phyloP scores from a whole-genome alignment of 2,113 vertebrate species.

The Regulus satrapa region DNA sequence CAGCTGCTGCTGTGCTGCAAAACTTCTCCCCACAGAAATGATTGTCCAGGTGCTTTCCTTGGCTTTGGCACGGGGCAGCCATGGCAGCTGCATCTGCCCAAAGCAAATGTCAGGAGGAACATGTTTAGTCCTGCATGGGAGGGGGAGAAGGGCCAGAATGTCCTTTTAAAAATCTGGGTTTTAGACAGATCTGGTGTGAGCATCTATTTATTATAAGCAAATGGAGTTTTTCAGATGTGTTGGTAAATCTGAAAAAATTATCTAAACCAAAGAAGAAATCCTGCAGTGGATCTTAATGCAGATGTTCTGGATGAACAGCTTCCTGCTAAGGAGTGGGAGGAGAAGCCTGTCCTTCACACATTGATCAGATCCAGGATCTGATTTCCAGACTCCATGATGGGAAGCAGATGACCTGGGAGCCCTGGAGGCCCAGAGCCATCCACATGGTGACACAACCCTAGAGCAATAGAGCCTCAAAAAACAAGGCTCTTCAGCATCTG shows the following conservation, averaged over 20 bases:
- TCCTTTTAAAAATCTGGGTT: neutral
- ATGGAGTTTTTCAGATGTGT: neutral
- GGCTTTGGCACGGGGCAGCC: neutral
- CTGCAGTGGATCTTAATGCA: neutral
- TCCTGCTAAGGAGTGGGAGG: neutral
- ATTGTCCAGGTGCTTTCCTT: neutral
- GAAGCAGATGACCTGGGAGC: neutral
- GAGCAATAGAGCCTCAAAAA: neutral
- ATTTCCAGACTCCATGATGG: neutral
- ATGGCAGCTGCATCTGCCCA: neutral
- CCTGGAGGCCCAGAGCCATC: neutral
- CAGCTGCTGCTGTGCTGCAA: fast-evolving
- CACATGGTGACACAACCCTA: neutral
- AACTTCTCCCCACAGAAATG: neutral
- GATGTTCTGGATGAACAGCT: neutral
- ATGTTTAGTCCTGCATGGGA: neutral
- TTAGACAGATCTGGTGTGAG: neutral
- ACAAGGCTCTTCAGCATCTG: neutral
- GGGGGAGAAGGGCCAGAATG: neutral
- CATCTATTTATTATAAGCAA: neutral
- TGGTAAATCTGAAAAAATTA: neutral
- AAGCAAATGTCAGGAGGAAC: neutral
- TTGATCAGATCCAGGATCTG: neutral
- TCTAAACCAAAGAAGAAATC: neutral
- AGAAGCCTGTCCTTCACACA: neutral